These are phyloP conservation scores for Masticophis lateralis DNA, from an alignment of 2,797 vertebrate species.

Conservation along the genomic window DNA sequence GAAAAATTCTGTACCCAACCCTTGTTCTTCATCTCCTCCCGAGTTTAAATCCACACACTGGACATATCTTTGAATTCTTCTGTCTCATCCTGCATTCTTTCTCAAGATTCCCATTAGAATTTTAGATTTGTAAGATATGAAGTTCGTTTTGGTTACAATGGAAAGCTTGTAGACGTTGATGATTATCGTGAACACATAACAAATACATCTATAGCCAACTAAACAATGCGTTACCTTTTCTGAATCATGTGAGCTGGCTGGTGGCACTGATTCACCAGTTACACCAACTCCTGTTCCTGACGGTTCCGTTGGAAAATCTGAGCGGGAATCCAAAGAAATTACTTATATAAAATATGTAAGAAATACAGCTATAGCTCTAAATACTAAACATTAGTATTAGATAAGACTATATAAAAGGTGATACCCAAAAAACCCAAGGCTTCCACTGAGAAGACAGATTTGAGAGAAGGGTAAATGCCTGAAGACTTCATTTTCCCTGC, in stretches of 20 bases:
- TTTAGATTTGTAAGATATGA: neutral
- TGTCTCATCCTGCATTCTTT: neutral
- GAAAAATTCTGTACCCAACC: neutral
- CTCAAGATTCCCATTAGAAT: neutral
- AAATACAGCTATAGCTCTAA: neutral
- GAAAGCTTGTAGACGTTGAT: neutral
- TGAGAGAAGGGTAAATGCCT: neutral
- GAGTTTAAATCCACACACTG: neutral
- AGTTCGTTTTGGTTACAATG: neutral
- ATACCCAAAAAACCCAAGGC: neutral
- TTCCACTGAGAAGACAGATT: neutral
- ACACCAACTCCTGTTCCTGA: neutral
- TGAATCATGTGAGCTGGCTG: neutral
- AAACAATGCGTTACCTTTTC: conserved; percentile 45
- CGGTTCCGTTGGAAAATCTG: conserved; percentile 33
- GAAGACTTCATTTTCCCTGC: neutral
- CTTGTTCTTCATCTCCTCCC: neutral
- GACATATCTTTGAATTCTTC: neutral
- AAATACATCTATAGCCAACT: neutral
- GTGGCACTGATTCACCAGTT: neutral
- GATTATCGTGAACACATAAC: neutral
- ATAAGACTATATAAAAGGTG: neutral
- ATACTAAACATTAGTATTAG: neutral
- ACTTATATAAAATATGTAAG: neutral
- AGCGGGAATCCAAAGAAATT: conserved; percentile 1